These are phyloP conservation scores for Ostrea denselamellosa DNA, from an alignment of 1,140 invertebrate genomes.

Conservation along the genomic window DNA sequence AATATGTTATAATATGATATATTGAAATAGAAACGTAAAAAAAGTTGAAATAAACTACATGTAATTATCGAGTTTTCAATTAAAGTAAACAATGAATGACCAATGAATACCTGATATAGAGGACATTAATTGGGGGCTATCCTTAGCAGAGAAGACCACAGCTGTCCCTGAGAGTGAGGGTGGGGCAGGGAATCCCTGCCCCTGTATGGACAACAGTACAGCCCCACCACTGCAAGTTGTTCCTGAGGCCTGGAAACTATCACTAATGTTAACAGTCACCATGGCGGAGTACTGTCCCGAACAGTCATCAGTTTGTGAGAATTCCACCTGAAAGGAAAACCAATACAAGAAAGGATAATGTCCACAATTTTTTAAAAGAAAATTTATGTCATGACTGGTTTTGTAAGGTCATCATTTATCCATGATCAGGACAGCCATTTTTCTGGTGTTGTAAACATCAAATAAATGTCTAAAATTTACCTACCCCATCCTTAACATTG, in stretches of 20 bases:
- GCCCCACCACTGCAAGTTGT: conserved; percentile 62
- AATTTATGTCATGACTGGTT: background rate
- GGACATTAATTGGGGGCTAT: conserved; percentile 61
- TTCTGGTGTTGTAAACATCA: too few species aligned
- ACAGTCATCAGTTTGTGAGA: conserved; percentile 40
- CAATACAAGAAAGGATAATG: too few species aligned
- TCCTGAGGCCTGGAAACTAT: conserved; percentile 59
- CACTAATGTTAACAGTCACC: conserved; percentile 57
- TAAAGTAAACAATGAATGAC: background rate
- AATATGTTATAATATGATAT: background rate
- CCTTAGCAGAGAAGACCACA: conserved; percentile 61
- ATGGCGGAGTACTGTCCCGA: conserved; percentile 43
- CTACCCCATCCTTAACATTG: background rate
- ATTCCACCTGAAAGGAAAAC: conserved; percentile 46
- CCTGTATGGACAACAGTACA: conserved; percentile 63
- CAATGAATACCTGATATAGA: conserved; percentile 62
- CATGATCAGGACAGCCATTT: background rate
- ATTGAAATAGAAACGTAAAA: background rate
- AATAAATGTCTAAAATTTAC: background rate
- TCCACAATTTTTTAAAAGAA: background rate
- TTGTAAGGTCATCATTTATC: background rate
- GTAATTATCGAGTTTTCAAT: background rate
- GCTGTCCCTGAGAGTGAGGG: conserved; percentile 59
- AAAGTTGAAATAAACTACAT: background rate
- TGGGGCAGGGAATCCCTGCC: conserved; percentile 58